A percentile compares a stretch with the other conserved stretches of the same genome.
Conservation (phyloP, 1,140 invertebrate genomes). For the Zaprionus inermis region DNA sequence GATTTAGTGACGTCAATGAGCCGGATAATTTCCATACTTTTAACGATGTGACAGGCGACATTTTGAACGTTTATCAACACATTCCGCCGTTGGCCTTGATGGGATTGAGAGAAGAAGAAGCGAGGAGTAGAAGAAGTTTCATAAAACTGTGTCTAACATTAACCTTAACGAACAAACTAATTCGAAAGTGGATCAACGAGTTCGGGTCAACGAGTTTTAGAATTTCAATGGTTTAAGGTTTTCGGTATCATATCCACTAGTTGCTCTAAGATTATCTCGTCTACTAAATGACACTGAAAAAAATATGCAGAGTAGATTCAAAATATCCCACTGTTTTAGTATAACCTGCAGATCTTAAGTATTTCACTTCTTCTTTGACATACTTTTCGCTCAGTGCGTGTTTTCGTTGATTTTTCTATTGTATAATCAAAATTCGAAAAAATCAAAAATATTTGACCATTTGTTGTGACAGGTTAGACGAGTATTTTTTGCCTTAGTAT, state of each 20-base stretch:
- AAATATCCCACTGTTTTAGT: background rate
- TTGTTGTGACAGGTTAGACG: conserved; percentile 48
- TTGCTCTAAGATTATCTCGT: conserved; percentile 31
- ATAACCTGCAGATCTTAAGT: background rate
- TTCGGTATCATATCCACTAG: conserved; percentile 4
- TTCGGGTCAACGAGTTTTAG: conserved; percentile 54
- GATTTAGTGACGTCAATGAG: conserved; percentile 40
- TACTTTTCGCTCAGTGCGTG: conserved; percentile 29
- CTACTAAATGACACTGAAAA: conserved; percentile 16
- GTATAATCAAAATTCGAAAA: conserved; percentile 37
- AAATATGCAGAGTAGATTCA: background rate
- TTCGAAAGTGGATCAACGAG: conserved; percentile 44
- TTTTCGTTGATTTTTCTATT: conserved; percentile 35
- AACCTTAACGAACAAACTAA: conserved; percentile 30
- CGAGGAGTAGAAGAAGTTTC: background rate
- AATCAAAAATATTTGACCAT: conserved; percentile 47
- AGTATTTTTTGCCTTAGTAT: conserved; percentile 33
- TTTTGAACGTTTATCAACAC: conserved; percentile 36
- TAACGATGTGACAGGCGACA: conserved; percentile 29
- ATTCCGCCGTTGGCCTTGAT: conserved; percentile 32
- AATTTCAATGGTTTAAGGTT: conserved; percentile 31
- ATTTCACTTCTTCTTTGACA: background rate
- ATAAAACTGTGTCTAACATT: conserved; percentile 18
- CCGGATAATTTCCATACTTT: conserved; percentile 38
- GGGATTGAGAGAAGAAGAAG: background rate